Percentiles rank a stretch among this genome's conserved stretches.
Conservation (phyloP, 2,888 invertebrate genomes). For the Osmoderma eremita region DNA sequence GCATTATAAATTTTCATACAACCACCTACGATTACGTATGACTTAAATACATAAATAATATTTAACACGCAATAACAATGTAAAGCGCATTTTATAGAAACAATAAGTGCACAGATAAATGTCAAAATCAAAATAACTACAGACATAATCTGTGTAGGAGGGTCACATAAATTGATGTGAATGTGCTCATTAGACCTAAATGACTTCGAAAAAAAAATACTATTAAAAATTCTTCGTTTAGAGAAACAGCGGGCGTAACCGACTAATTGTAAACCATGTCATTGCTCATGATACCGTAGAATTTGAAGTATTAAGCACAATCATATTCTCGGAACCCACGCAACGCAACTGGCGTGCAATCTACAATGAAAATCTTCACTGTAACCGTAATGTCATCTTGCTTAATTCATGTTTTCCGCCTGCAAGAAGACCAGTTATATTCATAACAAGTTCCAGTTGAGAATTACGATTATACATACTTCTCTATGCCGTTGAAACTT, state of each 20-base stretch:
- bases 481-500: conserved; percentile 5
- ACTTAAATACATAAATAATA: too few relatives aligned
- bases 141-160: too few relatives aligned
- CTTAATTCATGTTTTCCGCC: conserved; percentile 6
- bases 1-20: too few relatives aligned
- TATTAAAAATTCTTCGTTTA: not conserved
- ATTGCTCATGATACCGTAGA: conserved; percentile 21
- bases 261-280: conserved; percentile 17
- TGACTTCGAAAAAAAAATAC: not conserved
- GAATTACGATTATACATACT: not conserved
- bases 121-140: too few relatives aligned
- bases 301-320: conserved; percentile 4
- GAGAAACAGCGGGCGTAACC: not conserved
- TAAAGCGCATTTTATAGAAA: too few relatives aligned
- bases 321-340: conserved; percentile 16
- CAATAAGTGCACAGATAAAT: too few relatives aligned
- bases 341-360: not conserved
- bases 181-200: not conserved
- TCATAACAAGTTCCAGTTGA: conserved; percentile 5
- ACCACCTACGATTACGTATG: too few relatives aligned
- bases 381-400: conserved; percentile 17
- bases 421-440: conserved; percentile 12
- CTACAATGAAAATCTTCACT: conserved; percentile 7
- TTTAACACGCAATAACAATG: too few relatives aligned
- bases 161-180: too few relatives aligned